Percentiles rank a stretch among this genome's conserved stretches.
Evolutionary conservation across 2,888 invertebrate genomes (phyloP).

Genomic region (Harpalus rufipes): DNA sequence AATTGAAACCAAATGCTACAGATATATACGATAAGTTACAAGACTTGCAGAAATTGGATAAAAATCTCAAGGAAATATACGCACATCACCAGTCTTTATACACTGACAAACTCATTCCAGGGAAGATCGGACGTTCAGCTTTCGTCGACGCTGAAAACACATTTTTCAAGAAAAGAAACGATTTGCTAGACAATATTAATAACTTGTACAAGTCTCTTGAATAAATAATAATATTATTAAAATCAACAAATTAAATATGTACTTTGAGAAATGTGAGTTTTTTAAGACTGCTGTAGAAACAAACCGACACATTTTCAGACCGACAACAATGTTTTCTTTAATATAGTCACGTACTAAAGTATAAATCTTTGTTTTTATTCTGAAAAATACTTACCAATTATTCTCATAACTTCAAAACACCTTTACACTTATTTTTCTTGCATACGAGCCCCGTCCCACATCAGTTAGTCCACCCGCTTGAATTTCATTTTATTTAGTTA

Average conservation of each 20-base stretch:
- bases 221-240: conserved; percentile 7
- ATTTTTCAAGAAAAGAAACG: conserved; percentile 62
- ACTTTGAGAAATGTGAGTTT: background rate
- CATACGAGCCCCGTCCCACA: no score
- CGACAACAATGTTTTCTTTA: background rate
- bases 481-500: no score
- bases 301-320: background rate
- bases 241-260: background rate
- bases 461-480: no score
- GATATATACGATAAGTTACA: conserved; percentile 59
- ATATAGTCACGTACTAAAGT: background rate
- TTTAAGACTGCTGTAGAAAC: background rate
- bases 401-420: background rate
- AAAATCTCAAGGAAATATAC: conserved; percentile 53
- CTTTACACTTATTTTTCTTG: no score
- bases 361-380: background rate
- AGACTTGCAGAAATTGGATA: conserved; percentile 59
- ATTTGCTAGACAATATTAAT: conserved; percentile 56
- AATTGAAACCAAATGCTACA: conserved; percentile 55
- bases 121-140: conserved; percentile 60
- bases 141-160: conserved; percentile 63
- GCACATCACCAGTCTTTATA: conserved; percentile 60
- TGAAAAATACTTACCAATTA: background rate
- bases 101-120: conserved; percentile 60
- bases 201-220: conserved; percentile 59